Conservation (phyloP, 1,140 invertebrate genomes). For the Cyphomyrmex costatus region DNA sequence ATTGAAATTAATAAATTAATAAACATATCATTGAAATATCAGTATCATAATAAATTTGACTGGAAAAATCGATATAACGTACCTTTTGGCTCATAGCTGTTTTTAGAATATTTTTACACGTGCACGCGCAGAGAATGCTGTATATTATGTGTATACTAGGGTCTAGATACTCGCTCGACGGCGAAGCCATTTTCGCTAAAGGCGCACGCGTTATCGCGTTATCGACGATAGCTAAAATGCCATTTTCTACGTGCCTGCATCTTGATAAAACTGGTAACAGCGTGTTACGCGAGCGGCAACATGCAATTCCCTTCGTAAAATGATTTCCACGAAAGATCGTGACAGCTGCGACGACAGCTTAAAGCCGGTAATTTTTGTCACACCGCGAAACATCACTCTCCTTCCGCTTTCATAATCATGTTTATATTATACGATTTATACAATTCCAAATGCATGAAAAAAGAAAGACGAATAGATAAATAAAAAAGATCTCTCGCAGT, state of each 20-base stretch:
- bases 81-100: neutral
- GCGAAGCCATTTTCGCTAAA: slow-evolving; percentile 50
- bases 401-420: slow-evolving; percentile 32
- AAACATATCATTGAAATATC: neutral
- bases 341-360: slow-evolving; percentile 10
- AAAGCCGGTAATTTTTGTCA: slow-evolving; percentile 47
- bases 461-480: neutral
- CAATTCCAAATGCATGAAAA: neutral
- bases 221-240: slow-evolving; percentile 60
- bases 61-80: neutral
- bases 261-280: slow-evolving; percentile 58
- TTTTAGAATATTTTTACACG: neutral
- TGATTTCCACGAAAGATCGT: slow-evolving; percentile 62
- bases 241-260: slow-evolving; percentile 62
- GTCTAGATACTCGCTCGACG: neutral
- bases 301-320: slow-evolving; percentile 48
- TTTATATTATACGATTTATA: neutral
- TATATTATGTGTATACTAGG: neutral
- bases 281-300: slow-evolving; percentile 34
- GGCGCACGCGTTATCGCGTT: slow-evolving; percentile 55
- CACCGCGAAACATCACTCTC: slow-evolving; percentile 32
- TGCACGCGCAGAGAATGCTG: slow-evolving; percentile 9
- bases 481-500: neutral
- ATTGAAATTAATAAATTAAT: neutral
- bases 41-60: neutral